These are phyloP conservation scores for Rattus rattus DNA, from an alignment of 2,113 vertebrate species.

Conservation along the genomic window DNA sequence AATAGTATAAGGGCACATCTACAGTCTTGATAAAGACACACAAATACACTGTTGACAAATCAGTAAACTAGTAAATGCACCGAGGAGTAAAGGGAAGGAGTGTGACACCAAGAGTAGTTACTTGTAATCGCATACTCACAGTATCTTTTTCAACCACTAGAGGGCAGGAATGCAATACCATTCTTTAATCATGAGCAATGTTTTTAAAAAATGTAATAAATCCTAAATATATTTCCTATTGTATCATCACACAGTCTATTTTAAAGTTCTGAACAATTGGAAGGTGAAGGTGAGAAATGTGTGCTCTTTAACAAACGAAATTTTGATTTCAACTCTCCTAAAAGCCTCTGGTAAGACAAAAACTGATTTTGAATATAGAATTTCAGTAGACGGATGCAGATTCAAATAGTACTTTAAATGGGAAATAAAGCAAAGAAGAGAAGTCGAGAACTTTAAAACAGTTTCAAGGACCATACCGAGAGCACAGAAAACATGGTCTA, in stretches of 20 bases:
- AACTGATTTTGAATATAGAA: not conserved
- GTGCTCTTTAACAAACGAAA: not conserved
- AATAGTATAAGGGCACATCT: not conserved
- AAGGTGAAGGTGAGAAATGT: not conserved
- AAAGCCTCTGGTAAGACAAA: not conserved
- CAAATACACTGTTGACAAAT: not conserved
- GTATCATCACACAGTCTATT: not conserved
- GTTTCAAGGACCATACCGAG: not conserved
- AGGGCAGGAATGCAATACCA: constrained; percentile 55
- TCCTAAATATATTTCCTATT: not conserved
- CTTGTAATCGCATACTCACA: not conserved
- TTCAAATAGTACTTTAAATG: not conserved
- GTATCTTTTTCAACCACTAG: constrained; percentile 67
- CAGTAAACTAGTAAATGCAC: not conserved
- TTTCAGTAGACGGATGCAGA: not conserved
- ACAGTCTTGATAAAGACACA: not conserved
- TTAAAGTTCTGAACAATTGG: not conserved
- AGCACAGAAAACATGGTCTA: not conserved
- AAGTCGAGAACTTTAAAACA: not conserved
- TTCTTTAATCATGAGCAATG: not conserved
- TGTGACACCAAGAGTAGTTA: not conserved
- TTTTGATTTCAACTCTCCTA: not conserved
- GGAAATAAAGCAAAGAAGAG: not conserved
- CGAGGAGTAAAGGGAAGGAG: not conserved
- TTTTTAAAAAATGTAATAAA: not conserved